phyloP scores from a whole-genome alignment of 1,140 invertebrate genomes.

The Meloidogyne chitwoodi region DNA sequence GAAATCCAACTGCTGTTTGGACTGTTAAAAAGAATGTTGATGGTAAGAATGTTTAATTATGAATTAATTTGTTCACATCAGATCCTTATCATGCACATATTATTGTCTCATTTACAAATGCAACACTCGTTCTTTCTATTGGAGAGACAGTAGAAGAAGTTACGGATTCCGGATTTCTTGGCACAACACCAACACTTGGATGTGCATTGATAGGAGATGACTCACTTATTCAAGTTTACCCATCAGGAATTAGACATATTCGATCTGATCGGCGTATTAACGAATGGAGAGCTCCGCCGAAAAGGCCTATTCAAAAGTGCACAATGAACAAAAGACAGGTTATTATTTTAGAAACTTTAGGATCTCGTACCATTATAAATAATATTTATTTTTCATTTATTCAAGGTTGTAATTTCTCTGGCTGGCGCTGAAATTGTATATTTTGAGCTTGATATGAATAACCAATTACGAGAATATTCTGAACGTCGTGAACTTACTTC shows the following conservation, averaged over 20 bases:
- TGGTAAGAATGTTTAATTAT: constrained; percentile 67
- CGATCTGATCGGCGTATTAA: constrained; percentile 92
- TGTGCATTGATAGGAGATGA: constrained; percentile 95
- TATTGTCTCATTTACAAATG: constrained; percentile 99
- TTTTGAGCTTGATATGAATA: constrained; percentile 98
- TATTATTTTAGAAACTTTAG: neutral
- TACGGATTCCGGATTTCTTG: constrained; percentile 95
- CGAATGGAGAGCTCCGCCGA: constrained; percentile 96
- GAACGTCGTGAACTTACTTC: constrained; percentile 91
- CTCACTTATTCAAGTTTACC: constrained; percentile 94
- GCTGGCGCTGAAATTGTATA: constrained; percentile 96
- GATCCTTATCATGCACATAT: constrained; percentile 99
- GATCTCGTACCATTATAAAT: too few species aligned
- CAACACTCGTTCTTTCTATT: constrained; percentile 95
- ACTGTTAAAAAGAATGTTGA: constrained; percentile 92
- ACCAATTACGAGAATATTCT: constrained; percentile 94
- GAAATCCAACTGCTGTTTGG: constrained; percentile 99
- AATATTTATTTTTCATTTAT: neutral
- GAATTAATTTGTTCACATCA: constrained; percentile 65
- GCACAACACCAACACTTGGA: constrained; percentile 91
- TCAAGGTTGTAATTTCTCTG: constrained; percentile 83
- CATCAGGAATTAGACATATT: constrained; percentile 97
- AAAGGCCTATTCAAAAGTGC: constrained; percentile 93
- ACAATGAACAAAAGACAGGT: constrained; percentile 92
- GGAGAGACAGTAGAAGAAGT: constrained; percentile 99